phyloP scores from a whole-genome alignment of 2,888 invertebrate genomes.

The Drosophila nr. perissopoda region DNA sequence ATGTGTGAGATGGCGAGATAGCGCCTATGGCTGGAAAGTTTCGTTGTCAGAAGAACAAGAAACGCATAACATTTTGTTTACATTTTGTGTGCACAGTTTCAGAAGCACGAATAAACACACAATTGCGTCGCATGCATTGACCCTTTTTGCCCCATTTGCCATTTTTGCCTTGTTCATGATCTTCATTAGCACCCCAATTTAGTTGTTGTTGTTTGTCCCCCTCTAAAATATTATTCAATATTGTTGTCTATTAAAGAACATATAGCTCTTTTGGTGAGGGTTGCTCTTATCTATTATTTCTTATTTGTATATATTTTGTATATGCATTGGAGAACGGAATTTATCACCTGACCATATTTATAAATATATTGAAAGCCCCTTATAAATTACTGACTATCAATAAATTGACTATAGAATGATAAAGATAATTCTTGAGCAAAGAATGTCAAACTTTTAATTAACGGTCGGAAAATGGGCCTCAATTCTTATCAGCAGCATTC shows the following conservation, averaged over 20 bases:
- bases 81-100: constrained; percentile 53
- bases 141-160: constrained; percentile 47
- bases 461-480: constrained; percentile 1
- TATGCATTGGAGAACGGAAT: constrained; percentile 15
- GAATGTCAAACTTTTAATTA: background rate
- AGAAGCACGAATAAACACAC: constrained; percentile 29
- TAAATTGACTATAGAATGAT: background rate
- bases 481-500: constrained; percentile 14
- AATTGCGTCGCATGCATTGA: constrained; percentile 58
- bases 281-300: background rate
- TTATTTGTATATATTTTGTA: background rate
- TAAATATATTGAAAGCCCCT: background rate
- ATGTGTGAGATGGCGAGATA: constrained; percentile 12
- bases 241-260: background rate
- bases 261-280: background rate
- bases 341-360: constrained; percentile 1
- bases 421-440: background rate
- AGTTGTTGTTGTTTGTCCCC: constrained; percentile 4
- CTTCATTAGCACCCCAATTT: constrained; percentile 40
- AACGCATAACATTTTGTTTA: constrained; percentile 52
- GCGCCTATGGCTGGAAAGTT: constrained; percentile 51
- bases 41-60: constrained; percentile 19
- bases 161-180: constrained; percentile 47
- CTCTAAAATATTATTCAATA: constrained; percentile 42
- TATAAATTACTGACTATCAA: background rate